These are phyloP conservation scores for Podarcis lilfordi DNA, from an alignment of 2,797 vertebrate species.

Conservation along the genomic window DNA sequence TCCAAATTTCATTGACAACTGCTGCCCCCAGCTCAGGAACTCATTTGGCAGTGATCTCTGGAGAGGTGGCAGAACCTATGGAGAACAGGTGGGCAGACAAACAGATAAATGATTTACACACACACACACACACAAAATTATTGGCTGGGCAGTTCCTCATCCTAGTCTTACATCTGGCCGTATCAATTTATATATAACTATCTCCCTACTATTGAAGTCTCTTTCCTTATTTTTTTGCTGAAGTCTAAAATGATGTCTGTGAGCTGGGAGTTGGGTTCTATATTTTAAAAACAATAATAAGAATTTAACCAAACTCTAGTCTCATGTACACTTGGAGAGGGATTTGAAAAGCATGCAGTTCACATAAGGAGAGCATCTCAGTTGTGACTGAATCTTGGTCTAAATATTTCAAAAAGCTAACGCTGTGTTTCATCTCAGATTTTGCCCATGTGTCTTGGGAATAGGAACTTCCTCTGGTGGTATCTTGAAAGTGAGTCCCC, in stretches of 20 bases:
- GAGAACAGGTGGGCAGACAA: no score
- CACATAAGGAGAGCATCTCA: rapidly evolving
- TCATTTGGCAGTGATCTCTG: no score
- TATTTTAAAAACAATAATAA: conserved; percentile 46
- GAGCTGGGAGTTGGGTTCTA: conserved; percentile 25
- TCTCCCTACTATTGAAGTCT: neutral
- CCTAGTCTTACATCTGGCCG: conserved; percentile 41
- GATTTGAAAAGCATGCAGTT: conserved; percentile 45
- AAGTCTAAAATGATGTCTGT: conserved; percentile 13
- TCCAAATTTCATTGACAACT: no score
- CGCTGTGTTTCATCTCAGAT: neutral
- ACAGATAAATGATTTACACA: no score
- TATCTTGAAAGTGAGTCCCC: conserved; percentile 5
- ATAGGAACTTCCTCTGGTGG: neutral
- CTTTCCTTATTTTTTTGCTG: neutral
- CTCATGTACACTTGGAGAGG: conserved; percentile 11
- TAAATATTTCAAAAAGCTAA: rapidly evolving
- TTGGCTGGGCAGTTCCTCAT: conserved; percentile 43
- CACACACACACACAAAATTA: no score
- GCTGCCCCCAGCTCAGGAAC: no score
- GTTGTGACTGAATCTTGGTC: neutral
- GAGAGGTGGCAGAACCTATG: no score
- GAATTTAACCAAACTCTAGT: conserved; percentile 33
- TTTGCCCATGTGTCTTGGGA: neutral
- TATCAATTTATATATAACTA: no score